Conservation (phyloP, 2,797 vertebrate species). For the Hozukius guyotensis region DNA sequence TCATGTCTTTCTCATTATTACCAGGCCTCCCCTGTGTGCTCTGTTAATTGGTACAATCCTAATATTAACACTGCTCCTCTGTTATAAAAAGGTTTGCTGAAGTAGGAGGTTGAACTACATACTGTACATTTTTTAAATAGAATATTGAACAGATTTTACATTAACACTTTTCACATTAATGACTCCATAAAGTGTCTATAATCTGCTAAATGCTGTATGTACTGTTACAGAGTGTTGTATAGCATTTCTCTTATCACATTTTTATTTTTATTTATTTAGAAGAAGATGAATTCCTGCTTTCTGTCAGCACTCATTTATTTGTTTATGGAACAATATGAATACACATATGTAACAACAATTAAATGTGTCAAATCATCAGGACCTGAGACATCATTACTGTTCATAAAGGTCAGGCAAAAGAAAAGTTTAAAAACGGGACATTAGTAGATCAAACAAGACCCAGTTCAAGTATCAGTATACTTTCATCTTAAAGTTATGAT, state of each 20-base stretch:
- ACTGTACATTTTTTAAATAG: constrained; percentile 26
- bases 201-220: not conserved
- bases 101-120: constrained; percentile 68
- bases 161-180: not conserved
- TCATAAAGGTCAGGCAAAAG: not conserved
- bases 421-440: not conserved
- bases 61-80: constrained; percentile 72
- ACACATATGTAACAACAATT: not conserved
- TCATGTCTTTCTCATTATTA: constrained; percentile 65
- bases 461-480: not conserved
- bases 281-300: not conserved
- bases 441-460: not conserved
- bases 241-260: not conserved
- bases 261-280: not conserved
- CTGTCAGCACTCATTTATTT: not conserved
- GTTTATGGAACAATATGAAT: not conserved
- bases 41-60: constrained; percentile 72
- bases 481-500: not conserved
- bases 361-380: not conserved
- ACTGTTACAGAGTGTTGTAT: not conserved
- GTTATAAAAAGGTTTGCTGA: constrained; percentile 55
- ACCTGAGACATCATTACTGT: not conserved
- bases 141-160: not conserved
- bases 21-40: constrained; percentile 66
- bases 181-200: not conserved